Conservation (phyloP, 2,888 invertebrate genomes). For the Eupithecia abbreviata region DNA sequence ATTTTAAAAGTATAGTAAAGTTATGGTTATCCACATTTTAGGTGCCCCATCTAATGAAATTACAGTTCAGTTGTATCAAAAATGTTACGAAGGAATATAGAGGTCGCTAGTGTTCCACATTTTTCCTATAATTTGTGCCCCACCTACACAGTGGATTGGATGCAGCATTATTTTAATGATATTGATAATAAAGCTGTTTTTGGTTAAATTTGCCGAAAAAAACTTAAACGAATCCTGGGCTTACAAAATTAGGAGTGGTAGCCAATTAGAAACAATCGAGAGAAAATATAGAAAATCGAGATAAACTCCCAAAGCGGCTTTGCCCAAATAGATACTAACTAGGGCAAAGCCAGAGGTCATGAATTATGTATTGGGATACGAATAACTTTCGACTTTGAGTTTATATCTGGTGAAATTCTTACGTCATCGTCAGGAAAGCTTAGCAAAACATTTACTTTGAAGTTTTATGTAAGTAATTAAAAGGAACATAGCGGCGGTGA, state of each 20-base stretch:
- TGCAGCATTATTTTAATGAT: neutral
- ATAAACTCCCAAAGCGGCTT: slow-evolving; percentile 7
- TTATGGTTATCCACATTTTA: neutral
- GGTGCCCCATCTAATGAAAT: neutral
- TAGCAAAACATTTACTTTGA: neutral
- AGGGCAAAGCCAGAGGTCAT: slow-evolving; percentile 27
- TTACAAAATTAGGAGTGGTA: neutral
- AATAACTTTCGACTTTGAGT: slow-evolving; percentile 31
- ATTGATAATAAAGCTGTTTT: neutral
- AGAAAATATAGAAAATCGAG: neutral
- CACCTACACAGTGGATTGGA: no score
- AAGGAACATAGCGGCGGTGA: no score
- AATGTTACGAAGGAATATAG: neutral
- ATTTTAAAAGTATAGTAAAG: neutral
- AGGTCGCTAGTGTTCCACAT: neutral
- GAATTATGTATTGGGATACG: slow-evolving; percentile 36
- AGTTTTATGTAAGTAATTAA: neutral
- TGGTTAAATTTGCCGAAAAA: neutral
- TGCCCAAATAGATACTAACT: slow-evolving; percentile 18
- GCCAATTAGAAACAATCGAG: neutral
- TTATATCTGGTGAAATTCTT: slow-evolving; percentile 8
- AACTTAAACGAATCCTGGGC: neutral
- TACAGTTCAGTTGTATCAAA: neutral
- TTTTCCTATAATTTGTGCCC: neutral
- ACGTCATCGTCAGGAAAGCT: slow-evolving; percentile 12